Conservation (phyloP, 2,797 vertebrate genomes). For the Melanotaenia pygmaea region DNA sequence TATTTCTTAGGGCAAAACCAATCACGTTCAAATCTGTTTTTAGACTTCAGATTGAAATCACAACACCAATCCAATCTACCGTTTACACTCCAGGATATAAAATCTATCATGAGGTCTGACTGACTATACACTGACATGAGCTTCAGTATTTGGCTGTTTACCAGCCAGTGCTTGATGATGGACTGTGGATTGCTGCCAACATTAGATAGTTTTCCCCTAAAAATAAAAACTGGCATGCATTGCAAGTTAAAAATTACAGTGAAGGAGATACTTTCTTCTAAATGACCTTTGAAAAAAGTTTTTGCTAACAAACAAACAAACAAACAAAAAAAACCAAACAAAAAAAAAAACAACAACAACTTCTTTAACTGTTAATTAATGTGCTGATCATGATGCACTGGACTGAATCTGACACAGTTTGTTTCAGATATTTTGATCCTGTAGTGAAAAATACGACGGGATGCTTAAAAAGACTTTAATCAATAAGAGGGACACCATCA, state of each 20-base stretch:
- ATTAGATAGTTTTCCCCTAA: constrained; percentile 32
- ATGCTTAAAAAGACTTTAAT: background rate
- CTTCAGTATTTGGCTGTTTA: constrained; percentile 42
- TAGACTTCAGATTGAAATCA: constrained; percentile 1
- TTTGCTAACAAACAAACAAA: constrained; percentile 8
- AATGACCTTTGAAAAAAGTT: constrained; percentile 19
- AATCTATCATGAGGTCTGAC: constrained; percentile 21
- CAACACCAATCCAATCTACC: constrained; percentile 12
- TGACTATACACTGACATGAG: constrained; percentile 43
- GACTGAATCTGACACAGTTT: background rate
- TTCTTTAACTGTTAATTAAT: background rate
- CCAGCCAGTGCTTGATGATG: constrained; percentile 47
- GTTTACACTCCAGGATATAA: constrained; percentile 5
- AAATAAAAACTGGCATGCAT: constrained; percentile 35
- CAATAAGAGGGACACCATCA: background rate
- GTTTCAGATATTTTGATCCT: too few relatives aligned
- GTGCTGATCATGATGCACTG: background rate
- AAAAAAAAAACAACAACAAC: background rate
- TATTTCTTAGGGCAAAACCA: background rate
- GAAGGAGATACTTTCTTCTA: constrained; percentile 29
- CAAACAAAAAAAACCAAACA: constrained; percentile 21
- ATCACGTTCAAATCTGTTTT: constrained; percentile 11
- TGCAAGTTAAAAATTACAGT: constrained; percentile 30
- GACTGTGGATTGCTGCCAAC: constrained; percentile 49
- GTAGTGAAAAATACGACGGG: too few relatives aligned